phyloP scores from a whole-genome alignment of 2,113 vertebrate genomes.

The Stegostoma tigrinum region DNA sequence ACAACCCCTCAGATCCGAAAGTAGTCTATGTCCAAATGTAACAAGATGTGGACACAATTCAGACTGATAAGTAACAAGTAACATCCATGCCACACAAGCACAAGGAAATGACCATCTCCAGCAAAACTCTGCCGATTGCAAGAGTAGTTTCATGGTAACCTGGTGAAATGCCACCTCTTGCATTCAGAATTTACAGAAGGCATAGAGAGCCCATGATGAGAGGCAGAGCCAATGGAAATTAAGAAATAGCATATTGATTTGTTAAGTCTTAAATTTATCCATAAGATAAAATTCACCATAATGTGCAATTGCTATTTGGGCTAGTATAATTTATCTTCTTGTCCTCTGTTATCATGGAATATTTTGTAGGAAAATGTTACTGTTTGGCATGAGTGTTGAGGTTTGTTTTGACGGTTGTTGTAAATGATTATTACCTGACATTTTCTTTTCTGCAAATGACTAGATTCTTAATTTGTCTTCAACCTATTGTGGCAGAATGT shows the following conservation, averaged over 20 bases:
- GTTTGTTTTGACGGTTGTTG: background rate
- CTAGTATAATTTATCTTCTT: background rate
- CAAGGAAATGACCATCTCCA: too few relatives aligned
- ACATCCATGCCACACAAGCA: too few relatives aligned
- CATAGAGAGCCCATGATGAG: background rate
- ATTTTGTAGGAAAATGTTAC: background rate
- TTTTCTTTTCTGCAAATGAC: background rate
- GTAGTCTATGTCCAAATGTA: too few relatives aligned
- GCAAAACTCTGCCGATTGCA: too few relatives aligned
- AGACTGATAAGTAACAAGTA: too few relatives aligned
- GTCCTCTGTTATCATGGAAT: background rate
- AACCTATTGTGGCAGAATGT: background rate
- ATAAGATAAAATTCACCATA: background rate
- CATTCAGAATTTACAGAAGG: background rate
- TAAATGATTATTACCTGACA: too few relatives aligned
- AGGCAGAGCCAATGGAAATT: background rate
- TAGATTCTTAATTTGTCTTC: background rate
- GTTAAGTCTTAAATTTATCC: background rate
- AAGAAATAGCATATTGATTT: background rate
- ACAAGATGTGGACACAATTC: too few relatives aligned
- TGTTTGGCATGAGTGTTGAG: background rate
- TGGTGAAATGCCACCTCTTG: background rate
- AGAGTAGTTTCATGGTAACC: background rate
- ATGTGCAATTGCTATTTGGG: background rate
- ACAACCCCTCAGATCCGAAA: too few relatives aligned